A percentile compares a stretch with the other conserved stretches of the same genome.
Conservation (phyloP, 2,797 vertebrate genomes). For the Peromyscus melanophrys region DNA sequence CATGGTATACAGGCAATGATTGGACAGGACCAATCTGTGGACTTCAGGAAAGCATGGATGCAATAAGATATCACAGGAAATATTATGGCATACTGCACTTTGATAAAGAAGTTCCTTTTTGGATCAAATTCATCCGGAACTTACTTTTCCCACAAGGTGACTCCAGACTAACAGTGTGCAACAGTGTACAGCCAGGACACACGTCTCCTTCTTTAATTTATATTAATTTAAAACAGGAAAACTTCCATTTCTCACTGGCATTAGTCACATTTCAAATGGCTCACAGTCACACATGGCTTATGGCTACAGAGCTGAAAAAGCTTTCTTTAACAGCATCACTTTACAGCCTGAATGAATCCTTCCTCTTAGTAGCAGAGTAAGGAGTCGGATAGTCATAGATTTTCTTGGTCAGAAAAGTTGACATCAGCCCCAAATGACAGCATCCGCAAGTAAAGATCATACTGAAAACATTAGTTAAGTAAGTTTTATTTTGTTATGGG, state of each 20-base stretch:
- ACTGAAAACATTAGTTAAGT: background rate
- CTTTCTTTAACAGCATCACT: background rate
- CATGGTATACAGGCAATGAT: background rate
- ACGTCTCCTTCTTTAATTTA: background rate
- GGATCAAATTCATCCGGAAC: constrained; percentile 51
- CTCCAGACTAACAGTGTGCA: background rate
- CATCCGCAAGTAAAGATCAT: background rate
- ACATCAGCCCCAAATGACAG: background rate
- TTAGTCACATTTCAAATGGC: constrained; percentile 15
- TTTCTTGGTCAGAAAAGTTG: background rate
- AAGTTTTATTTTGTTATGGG: background rate
- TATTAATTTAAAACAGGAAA: constrained; percentile 49
- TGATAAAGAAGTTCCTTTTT: constrained; percentile 35
- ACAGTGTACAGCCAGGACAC: background rate
- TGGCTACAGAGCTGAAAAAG: background rate
- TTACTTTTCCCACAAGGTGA: constrained; percentile 56
- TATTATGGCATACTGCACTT: background rate
- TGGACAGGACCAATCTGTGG: background rate
- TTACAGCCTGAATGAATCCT: background rate
- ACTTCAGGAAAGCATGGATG: background rate
- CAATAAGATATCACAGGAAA: constrained; percentile 55
- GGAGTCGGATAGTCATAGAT: background rate
- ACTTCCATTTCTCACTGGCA: background rate
- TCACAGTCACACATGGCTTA: background rate
- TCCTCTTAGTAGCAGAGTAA: background rate